Base-by-base conservation (phyloP, 2,797 vertebrate species). In the Channallabes apus region DNA sequence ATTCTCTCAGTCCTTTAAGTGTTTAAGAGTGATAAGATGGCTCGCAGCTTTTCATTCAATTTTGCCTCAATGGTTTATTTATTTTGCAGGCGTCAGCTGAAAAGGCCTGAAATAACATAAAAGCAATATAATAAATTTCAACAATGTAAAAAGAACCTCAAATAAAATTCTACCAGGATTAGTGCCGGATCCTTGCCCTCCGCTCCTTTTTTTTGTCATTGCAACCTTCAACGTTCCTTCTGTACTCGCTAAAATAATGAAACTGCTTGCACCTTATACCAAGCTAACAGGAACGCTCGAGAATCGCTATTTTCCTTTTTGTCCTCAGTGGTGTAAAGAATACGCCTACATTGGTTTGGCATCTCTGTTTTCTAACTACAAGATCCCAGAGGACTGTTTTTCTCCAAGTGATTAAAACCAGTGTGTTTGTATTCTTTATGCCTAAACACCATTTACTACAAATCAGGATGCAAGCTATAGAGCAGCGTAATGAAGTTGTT, bases 111-210 rank as follows among this genome's bases (percentile, higher is more conserved):
- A 85, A 80, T 51, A 72, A 62, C 54, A 51, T 11, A 17, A 65
- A 73, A 64, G 41, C 64, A 8, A 32, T 62, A 59, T 35, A 54
- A 80, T 51, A 80, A 64, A 46, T 64, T 64, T 46, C 78, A 62
- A 14, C n/a, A 29, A 80, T 38, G 18, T 73, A 68, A 84, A 20
- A 71, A 64, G 59, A 27, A 71, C 62, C 77, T 73, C 27, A 54
- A 46, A 72, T 17, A 22, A 72, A 85, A 85, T 15, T 72, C 67
- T 72, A 35, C 38, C 69, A 24, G 61, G 77, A 81, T 64, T 80
- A 80, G 67, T 29, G 27, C 38, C 4, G 29, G 24, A 51, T 24
- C 32, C 76, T 35, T 54, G 68, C 84, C 67, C 73, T 59, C 68
- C 56, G 78, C 84, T 56, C 46, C 38, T 68, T 38, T 65, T 51